Percentiles rank a stretch among this genome's conserved stretches.
Conservation (phyloP, 2,113 vertebrate species). For the Bubo blakistoni region DNA sequence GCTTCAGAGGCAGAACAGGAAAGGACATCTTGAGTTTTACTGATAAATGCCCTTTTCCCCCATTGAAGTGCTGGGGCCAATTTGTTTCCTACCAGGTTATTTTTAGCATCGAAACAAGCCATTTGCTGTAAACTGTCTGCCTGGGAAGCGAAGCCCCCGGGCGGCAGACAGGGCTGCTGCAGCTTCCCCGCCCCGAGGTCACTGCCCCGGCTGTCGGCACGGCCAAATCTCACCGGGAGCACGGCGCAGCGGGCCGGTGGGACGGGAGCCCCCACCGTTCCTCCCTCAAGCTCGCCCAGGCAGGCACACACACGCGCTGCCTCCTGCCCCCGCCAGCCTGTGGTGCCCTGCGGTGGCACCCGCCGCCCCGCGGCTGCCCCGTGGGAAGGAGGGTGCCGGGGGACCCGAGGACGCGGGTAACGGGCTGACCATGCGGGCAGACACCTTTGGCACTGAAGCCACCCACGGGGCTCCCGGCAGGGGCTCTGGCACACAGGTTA, state of each 20-base stretch:
- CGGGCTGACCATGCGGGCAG: fast-evolving
- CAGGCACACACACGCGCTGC: neutral
- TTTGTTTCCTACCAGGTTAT: neutral
- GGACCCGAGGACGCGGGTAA: fast-evolving
- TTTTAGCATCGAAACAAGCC: neutral
- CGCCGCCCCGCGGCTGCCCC: neutral
- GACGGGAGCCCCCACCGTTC: fast-evolving
- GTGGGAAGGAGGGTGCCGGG: fast-evolving
- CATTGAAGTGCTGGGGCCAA: neutral
- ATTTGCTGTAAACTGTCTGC: neutral
- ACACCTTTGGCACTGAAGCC: neutral
- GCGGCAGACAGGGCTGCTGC: neutral
- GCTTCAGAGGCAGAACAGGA: neutral
- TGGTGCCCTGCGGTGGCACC: neutral
- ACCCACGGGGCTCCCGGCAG: fast-evolving
- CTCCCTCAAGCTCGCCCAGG: neutral
- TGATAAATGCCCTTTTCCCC: neutral
- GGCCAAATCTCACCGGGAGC: fast-evolving
- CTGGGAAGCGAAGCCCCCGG: neutral
- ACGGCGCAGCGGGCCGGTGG: fast-evolving
- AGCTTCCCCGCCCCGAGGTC: fast-evolving
- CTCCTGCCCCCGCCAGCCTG: neutral
- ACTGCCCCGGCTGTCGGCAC: fast-evolving
- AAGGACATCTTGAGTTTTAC: neutral
- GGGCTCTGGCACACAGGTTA: fast-evolving